A percentile compares a stretch with the other conserved stretches of the same genome.
Conservation (phyloP, 2,797 vertebrate genomes). For the Salmo trutta region DNA sequence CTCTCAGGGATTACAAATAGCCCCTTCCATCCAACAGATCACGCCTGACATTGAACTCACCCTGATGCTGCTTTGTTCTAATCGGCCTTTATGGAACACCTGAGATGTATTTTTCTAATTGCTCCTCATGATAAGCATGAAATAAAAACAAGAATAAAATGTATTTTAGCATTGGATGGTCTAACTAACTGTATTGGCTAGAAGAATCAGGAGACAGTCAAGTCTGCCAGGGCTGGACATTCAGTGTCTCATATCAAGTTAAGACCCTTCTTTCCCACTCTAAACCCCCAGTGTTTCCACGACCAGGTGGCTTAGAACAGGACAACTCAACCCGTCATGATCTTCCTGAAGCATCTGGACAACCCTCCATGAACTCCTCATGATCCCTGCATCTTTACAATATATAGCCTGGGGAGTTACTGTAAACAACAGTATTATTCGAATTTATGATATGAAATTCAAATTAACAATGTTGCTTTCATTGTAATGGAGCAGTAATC, state of each 20-base stretch:
- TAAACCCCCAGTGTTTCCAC: no score
- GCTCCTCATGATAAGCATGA: neutral
- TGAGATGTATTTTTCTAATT: neutral
- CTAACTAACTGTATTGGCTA: neutral
- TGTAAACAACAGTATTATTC: neutral
- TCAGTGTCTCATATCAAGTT: no score
- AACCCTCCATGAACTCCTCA: no score
- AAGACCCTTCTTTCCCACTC: no score
- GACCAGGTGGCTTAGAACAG: no score
- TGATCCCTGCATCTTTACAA: no score
- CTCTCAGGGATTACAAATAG: conserved; percentile 54
- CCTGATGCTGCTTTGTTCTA: conserved; percentile 49
- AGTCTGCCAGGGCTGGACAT: no score
- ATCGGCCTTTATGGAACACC: conserved; percentile 42
- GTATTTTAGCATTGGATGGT: no score
- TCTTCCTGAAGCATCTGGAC: no score
- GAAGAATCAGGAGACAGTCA: neutral
- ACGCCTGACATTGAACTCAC: conserved; percentile 54
- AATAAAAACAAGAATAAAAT: neutral
- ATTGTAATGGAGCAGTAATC: neutral
- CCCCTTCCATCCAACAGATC: conserved; percentile 52
- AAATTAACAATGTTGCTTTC: neutral
- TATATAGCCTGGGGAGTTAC: neutral
- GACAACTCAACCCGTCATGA: no score
- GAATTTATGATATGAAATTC: neutral